phyloP scores from a whole-genome alignment of 1,140 invertebrate species.

The Scaptomyza graminum region DNA sequence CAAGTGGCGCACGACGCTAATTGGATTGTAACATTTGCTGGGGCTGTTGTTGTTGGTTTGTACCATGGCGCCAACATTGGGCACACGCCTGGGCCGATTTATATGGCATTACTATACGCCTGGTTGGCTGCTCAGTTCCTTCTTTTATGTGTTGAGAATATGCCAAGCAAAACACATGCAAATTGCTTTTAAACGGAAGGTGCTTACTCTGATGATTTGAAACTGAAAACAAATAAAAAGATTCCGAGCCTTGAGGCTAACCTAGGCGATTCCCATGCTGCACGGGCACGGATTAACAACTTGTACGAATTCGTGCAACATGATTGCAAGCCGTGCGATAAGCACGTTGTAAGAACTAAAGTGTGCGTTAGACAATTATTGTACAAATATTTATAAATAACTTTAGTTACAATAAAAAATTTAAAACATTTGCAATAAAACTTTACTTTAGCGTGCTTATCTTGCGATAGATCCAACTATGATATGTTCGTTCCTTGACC shows the following conservation, averaged over 20 bases:
- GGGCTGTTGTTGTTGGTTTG: conserved; percentile 39
- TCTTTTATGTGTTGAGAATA: conserved; percentile 65
- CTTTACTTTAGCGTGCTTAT: conserved; percentile 60
- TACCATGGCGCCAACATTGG: conserved; percentile 47
- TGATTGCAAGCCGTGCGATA: conserved; percentile 61
- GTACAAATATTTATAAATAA: conserved; percentile 16
- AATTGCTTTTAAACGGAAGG: conserved; percentile 41
- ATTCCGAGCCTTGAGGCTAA: conserved; percentile 48
- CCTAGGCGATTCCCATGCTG: conserved; percentile 32
- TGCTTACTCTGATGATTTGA: conserved; percentile 21
- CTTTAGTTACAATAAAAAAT: neutral
- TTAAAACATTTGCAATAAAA: conserved; percentile 5
- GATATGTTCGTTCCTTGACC: conserved; percentile 68
- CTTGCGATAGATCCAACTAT: conserved; percentile 75
- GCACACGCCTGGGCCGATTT: conserved; percentile 48
- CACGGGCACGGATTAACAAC: conserved; percentile 60
- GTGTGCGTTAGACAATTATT: conserved; percentile 11
- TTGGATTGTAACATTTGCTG: conserved; percentile 83
- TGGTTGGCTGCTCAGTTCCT: conserved; percentile 46
- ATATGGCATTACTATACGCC: conserved; percentile 58
- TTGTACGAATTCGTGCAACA: conserved; percentile 71
- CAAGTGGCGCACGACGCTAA: conserved; percentile 62
- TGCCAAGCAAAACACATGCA: conserved; percentile 54
- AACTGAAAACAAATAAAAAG: conserved; percentile 40
- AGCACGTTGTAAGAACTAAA: conserved; percentile 50